phyloP scores from a whole-genome alignment of 1,140 invertebrate genomes.

The Pararge aegeria region DNA sequence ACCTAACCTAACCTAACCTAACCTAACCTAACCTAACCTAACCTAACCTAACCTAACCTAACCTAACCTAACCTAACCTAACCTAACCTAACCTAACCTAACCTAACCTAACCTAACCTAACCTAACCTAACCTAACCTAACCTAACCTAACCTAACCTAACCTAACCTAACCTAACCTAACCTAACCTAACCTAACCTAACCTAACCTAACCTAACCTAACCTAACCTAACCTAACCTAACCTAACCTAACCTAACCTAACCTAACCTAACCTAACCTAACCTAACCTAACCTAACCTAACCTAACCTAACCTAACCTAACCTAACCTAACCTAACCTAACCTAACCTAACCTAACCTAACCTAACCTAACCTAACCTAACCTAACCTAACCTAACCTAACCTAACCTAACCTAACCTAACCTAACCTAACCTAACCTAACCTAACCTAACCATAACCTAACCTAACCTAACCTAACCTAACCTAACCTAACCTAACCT shows the following conservation, averaged over 20 bases:
- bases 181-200: slow-evolving; percentile 12
- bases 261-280: slow-evolving; percentile 12
- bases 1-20: slow-evolving; percentile 13
- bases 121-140: slow-evolving; percentile 11
- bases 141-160: slow-evolving; percentile 13
- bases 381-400: slow-evolving; percentile 51
- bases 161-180: slow-evolving; percentile 9
- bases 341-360: slow-evolving; percentile 52
- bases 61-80: not conserved
- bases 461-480: slow-evolving; percentile 39
- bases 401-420: slow-evolving; percentile 14
- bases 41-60: slow-evolving; percentile 11
- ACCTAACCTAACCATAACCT: slow-evolving; percentile 13
- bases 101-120: slow-evolving; percentile 10
- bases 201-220: slow-evolving; percentile 13
- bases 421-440: slow-evolving; percentile 18
- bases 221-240: slow-evolving; percentile 2
- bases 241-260: slow-evolving; percentile 25
- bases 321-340: slow-evolving; percentile 47
- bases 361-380: slow-evolving; percentile 45
- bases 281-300: not conserved
- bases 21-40: slow-evolving; percentile 13
- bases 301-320: slow-evolving; percentile 27
- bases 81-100: slow-evolving; percentile 8
- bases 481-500: slow-evolving; percentile 17